Conservation (phyloP, 2,888 invertebrate genomes). For the Philopedon plagiatum region DNA sequence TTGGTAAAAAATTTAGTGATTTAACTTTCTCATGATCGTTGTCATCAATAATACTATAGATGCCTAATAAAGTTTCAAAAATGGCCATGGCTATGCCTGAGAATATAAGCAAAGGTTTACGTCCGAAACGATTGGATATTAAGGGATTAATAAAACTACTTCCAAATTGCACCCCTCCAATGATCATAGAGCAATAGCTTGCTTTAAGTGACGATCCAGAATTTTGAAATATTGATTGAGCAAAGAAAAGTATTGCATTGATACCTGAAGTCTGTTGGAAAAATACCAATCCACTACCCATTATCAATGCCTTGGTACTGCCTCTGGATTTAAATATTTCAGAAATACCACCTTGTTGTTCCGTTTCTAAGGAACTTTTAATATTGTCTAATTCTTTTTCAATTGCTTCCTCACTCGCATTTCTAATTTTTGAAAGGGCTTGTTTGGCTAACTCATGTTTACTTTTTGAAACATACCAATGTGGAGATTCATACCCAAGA, state of each 20-base stretch:
- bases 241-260: slow-evolving; percentile 86
- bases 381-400: slow-evolving; percentile 73
- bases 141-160: slow-evolving; percentile 82
- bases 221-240: slow-evolving; percentile 78
- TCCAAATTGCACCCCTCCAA: slow-evolving; percentile 82
- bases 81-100: slow-evolving; percentile 77
- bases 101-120: slow-evolving; percentile 79
- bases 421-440: slow-evolving; percentile 78
- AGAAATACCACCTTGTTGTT: slow-evolving; percentile 39
- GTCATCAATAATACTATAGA: slow-evolving; percentile 67
- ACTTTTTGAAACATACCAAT: slow-evolving; percentile 76
- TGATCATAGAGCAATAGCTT: slow-evolving; percentile 81
- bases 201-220: slow-evolving; percentile 75
- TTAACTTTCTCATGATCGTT: slow-evolving; percentile 66
- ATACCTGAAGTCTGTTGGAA: slow-evolving; percentile 90
- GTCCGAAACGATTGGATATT: slow-evolving; percentile 83
- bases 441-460: slow-evolving; percentile 74
- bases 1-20: slow-evolving; percentile 76
- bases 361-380: slow-evolving; percentile 42
- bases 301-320: slow-evolving; percentile 83
- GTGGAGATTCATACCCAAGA: slow-evolving; percentile 88
- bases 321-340: slow-evolving; percentile 73
- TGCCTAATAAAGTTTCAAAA: slow-evolving; percentile 70
- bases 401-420: slow-evolving; percentile 73
- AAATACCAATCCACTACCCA: slow-evolving; percentile 80